phyloP scores from a whole-genome alignment of 2,113 vertebrate genomes.

The Oriolus oriolus region DNA sequence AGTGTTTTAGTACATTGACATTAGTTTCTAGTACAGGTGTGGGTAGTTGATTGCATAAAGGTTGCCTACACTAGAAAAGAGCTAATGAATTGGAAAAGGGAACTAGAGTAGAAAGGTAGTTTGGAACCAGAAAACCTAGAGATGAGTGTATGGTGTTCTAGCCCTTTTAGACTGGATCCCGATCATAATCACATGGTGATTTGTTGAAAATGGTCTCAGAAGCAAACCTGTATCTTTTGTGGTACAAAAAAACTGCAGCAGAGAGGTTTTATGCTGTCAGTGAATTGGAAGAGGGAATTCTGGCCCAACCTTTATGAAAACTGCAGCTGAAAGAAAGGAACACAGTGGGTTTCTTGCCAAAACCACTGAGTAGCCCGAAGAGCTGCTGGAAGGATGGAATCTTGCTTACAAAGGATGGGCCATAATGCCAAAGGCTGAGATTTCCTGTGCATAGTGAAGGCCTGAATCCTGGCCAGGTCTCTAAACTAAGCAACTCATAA shows the following conservation, averaged over 20 bases:
- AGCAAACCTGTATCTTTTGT: neutral
- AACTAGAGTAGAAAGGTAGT: neutral
- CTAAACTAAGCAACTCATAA: conserved; percentile 58
- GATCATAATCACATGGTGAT: neutral
- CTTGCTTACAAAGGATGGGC: conserved; percentile 38
- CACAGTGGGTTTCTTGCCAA: neutral
- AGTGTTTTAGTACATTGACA: neutral
- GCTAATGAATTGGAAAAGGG: neutral
- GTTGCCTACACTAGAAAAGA: neutral
- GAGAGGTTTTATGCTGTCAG: neutral
- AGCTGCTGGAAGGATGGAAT: conserved; percentile 27
- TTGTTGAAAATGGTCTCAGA: neutral
- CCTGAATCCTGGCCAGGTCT: conserved; percentile 46
- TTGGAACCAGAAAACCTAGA: neutral
- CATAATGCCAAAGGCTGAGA: conserved; percentile 43
- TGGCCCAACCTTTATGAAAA: neutral
- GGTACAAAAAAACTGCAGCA: neutral
- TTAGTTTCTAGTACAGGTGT: neutral
- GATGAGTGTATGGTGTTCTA: neutral
- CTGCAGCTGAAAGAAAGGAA: conserved; percentile 22
- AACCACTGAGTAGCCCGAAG: neutral
- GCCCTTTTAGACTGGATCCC: neutral
- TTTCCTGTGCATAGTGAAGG: conserved; percentile 27
- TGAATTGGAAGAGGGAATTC: neutral
- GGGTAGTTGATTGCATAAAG: neutral